phyloP scores from a whole-genome alignment of 2,888 invertebrate genomes.

The Miltochrista miniata region DNA sequence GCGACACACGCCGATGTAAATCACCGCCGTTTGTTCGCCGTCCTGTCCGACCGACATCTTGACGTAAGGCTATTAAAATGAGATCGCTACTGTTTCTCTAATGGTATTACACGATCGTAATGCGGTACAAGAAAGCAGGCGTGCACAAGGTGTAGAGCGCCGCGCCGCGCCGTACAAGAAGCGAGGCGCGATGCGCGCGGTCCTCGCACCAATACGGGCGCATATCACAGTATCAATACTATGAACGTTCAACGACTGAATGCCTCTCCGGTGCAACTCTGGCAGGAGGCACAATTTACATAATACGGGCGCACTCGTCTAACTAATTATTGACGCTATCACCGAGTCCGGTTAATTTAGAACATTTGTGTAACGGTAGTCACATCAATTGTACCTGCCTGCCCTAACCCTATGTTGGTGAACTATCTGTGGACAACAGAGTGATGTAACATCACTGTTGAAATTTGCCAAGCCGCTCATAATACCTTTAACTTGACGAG shows the following conservation, averaged over 20 bases:
- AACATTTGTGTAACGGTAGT: not conserved
- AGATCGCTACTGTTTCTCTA: conserved; percentile 17
- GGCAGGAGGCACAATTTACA: conserved; percentile 9
- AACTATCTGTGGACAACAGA: too few species aligned
- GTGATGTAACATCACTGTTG: too few species aligned
- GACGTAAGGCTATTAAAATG: conserved; percentile 7
- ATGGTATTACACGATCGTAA: conserved; percentile 12
- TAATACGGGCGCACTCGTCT: conserved; percentile 10
- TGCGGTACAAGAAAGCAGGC: conserved; percentile 7
- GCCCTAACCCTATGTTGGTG: too few species aligned
- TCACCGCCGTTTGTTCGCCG: conserved; percentile 35
- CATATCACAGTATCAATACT: conserved; percentile 20
- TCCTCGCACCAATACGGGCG: not conserved
- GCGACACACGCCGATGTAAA: conserved; percentile 35
- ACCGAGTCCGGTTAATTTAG: not conserved
- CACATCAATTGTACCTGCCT: not conserved
- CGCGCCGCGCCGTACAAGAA: conserved; percentile 12
- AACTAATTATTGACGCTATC: not conserved
- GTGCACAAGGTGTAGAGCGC: not conserved
- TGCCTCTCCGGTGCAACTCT: conserved; percentile 8
- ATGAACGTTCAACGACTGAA: conserved; percentile 20
- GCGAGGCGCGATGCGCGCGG: not conserved
- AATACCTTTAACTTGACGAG: too few species aligned
- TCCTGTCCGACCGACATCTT: not conserved
- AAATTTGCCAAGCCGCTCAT: too few species aligned